Evolutionary conservation across 2,797 vertebrate genomes (phyloP).

Genomic region (Borostomias antarcticus): DNA sequence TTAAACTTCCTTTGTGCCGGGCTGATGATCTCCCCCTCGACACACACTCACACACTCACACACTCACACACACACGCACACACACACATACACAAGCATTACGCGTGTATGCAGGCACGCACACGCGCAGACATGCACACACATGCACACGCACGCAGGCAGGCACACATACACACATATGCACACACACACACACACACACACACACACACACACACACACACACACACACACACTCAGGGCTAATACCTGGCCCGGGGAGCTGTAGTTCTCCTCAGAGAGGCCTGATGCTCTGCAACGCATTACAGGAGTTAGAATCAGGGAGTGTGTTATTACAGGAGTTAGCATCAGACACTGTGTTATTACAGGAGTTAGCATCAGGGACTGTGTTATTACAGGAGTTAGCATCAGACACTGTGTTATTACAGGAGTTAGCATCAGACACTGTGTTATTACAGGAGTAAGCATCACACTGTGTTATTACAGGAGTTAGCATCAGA

Average conservation of each 20-base stretch:
- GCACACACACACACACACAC: conserved; percentile 7
- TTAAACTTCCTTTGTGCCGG: no score
- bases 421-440: conserved; percentile 79
- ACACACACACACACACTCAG: conserved; percentile 38
- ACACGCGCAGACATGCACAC: background rate
- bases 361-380: background rate
- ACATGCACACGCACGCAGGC: no score
- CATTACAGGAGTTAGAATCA: no score
- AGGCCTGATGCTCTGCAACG: conserved; percentile 42
- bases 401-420: no score
- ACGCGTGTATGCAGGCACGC: no score
- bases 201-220: no score
- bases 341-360: no score
- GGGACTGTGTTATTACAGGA: conserved; percentile 16
- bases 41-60: no score
- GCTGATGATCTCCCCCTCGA: no score
- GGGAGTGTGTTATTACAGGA: conserved; percentile 79
- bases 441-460: background rate
- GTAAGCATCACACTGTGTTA: conserved; percentile 6
- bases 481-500: no score
- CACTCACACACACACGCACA: no score
- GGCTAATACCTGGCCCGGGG: conserved; percentile 77
- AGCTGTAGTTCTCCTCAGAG: conserved; percentile 65
- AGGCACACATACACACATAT: background rate
- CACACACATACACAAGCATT: background rate